Evolutionary conservation across 2,113 vertebrate species (phyloP).

Genomic region (Hyperoodon ampullatus): DNA sequence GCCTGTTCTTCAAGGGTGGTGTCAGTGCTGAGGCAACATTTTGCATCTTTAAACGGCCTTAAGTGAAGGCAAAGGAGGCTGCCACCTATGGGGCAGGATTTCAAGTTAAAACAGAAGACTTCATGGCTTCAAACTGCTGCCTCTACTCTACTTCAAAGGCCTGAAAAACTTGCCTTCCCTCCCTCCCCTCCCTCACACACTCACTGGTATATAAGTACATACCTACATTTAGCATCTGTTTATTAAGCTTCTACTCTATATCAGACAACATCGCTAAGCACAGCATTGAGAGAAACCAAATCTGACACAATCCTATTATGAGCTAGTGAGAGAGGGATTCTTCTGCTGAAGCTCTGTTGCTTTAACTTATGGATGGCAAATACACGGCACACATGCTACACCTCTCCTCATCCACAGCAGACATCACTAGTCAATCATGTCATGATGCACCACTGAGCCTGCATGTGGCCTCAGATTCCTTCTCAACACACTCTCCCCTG

Average conservation of each 20-base stretch:
- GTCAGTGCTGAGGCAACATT: neutral
- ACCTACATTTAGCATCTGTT: neutral
- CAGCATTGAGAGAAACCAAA: neutral
- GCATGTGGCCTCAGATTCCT: neutral
- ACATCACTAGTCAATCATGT: neutral
- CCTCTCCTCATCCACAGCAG: neutral
- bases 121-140: neutral
- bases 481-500: neutral
- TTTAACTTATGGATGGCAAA: neutral
- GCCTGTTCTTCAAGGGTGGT: neutral
- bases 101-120: neutral
- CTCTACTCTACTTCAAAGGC: neutral
- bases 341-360: neutral
- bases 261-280: neutral
- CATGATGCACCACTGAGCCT: neutral
- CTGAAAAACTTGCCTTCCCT: neutral
- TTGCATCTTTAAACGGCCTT: constrained; percentile 10
- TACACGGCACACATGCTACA: no score
- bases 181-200: neutral
- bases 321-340: neutral
- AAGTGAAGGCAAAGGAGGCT: neutral
- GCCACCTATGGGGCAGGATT: neutral
- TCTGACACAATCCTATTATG: neutral
- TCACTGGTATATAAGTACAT: neutral
- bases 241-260: neutral